These are phyloP conservation scores for Caranx ignobilis DNA, from an alignment of 2,113 vertebrate species.

Conservation along the genomic window DNA sequence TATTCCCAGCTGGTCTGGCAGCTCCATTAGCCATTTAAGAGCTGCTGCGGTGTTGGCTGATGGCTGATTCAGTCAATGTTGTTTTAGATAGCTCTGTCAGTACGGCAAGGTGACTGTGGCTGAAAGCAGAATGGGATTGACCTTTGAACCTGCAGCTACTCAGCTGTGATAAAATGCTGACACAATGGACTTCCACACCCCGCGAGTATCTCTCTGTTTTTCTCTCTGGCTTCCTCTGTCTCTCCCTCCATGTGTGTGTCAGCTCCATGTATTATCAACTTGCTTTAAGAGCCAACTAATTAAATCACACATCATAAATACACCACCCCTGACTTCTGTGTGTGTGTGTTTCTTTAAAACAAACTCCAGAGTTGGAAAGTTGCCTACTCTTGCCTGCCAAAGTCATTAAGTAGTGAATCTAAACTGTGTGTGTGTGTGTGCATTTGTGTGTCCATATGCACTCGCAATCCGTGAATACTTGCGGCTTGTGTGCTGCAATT, in stretches of 20 bases:
- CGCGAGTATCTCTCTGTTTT: slow-evolving; percentile 15
- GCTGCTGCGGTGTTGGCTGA: slow-evolving; percentile 71
- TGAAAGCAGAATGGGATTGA: slow-evolving; percentile 68
- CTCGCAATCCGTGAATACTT: slow-evolving; percentile 72
- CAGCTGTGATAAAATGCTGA: slow-evolving; percentile 77
- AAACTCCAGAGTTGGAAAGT: slow-evolving; percentile 54
- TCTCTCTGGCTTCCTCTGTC: not conserved
- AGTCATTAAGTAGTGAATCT: slow-evolving; percentile 83
- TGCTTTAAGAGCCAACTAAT: slow-evolving; percentile 80
- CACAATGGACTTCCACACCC: slow-evolving; percentile 56
- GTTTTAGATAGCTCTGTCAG: slow-evolving; percentile 72
- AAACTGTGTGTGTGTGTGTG: slow-evolving; percentile 78
- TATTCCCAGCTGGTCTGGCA: slow-evolving; percentile 61
- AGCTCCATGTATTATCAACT: slow-evolving; percentile 70
- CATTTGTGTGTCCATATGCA: slow-evolving; percentile 74
- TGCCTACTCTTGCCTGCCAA: slow-evolving; percentile 75
- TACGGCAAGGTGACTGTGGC: slow-evolving; percentile 71
- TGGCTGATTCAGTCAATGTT: slow-evolving; percentile 71
- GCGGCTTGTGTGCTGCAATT: slow-evolving; percentile 75
- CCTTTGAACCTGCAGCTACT: slow-evolving; percentile 74
- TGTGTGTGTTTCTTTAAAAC: slow-evolving; percentile 41
- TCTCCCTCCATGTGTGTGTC: slow-evolving; percentile 1
- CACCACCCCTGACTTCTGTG: slow-evolving; percentile 53
- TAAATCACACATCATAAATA: slow-evolving; percentile 85
- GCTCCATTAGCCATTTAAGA: slow-evolving; percentile 75